These are phyloP conservation scores for Siniperca scherzeri DNA, from an alignment of 2,797 vertebrate genomes.

Conservation along the genomic window DNA sequence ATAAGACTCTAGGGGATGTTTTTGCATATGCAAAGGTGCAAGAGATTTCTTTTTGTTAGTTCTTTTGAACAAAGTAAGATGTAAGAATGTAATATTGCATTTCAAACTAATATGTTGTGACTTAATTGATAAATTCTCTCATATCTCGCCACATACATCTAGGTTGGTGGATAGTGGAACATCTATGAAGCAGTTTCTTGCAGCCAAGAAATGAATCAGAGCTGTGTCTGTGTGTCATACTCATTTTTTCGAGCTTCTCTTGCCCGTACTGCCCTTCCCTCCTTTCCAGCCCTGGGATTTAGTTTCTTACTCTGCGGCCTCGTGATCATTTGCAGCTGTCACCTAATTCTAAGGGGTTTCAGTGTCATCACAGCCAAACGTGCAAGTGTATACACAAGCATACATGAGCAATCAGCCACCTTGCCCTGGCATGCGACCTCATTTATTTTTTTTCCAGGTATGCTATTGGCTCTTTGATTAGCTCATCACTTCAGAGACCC, in stretches of 20 bases:
- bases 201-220: neutral
- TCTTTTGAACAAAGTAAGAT: neutral
- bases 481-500: conserved; percentile 46
- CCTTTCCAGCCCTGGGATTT: conserved; percentile 26
- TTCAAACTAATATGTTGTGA: neutral
- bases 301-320: conserved; percentile 44
- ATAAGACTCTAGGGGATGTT: neutral
- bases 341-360: conserved; percentile 56
- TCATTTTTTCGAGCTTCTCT: conserved; percentile 16
- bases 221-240: neutral
- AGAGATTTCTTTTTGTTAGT: neutral
- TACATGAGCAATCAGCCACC: conserved; percentile 35
- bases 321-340: conserved; percentile 53
- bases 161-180: neutral
- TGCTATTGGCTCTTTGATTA: conserved; percentile 57
- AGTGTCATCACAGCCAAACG: conserved; percentile 35
- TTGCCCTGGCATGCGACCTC: conserved; percentile 32
- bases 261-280: neutral
- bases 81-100: neutral
- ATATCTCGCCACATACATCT: neutral
- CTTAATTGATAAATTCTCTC: neutral
- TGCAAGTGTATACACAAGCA: conserved; percentile 8
- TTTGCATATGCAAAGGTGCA: neutral
- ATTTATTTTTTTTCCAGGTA: conserved; percentile 37
- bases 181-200: neutral